Conservation (phyloP, 2,797 vertebrate species). For the Tadarida brasiliensis region DNA sequence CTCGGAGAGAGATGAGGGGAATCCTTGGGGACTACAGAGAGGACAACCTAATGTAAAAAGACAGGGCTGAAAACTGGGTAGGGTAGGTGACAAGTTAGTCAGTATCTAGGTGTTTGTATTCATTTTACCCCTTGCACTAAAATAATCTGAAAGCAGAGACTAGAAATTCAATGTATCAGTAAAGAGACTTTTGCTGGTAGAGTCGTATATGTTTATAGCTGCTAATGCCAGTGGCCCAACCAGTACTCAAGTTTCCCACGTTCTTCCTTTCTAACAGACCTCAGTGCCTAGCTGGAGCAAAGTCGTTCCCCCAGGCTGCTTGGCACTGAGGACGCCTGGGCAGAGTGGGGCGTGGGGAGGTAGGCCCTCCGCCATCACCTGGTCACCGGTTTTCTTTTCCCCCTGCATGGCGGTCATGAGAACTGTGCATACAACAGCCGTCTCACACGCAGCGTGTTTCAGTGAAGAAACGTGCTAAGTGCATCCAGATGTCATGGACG, state of each 20-base stretch:
- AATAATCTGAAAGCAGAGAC: not conserved
- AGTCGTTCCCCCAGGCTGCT: too few species aligned
- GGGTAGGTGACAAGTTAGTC: not conserved
- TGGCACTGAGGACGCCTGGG: fast-evolving
- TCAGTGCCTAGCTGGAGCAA: too few species aligned
- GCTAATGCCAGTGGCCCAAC: not conserved
- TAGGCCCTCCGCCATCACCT: not conserved
- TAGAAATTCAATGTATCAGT: fast-evolving
- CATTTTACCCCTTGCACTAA: not conserved
- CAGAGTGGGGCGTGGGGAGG: not conserved
- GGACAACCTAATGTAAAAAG: too few species aligned
- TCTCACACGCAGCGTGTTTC: not conserved
- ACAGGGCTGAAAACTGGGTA: not conserved
- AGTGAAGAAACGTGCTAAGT: not conserved
- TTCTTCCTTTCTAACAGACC: not conserved
- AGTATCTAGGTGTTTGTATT: not conserved
- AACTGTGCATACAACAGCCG: not conserved
- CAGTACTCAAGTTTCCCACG: fast-evolving
- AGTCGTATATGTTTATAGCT: not conserved
- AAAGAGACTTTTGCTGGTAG: not conserved
- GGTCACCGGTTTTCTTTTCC: not conserved
- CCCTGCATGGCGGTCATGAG: not conserved
- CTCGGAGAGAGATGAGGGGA: not conserved
- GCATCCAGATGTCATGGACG: not conserved
- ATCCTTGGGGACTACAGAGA: not conserved